Base-by-base conservation (phyloP, 2,888 invertebrate genomes). In the Pomacea canaliculata region DNA sequence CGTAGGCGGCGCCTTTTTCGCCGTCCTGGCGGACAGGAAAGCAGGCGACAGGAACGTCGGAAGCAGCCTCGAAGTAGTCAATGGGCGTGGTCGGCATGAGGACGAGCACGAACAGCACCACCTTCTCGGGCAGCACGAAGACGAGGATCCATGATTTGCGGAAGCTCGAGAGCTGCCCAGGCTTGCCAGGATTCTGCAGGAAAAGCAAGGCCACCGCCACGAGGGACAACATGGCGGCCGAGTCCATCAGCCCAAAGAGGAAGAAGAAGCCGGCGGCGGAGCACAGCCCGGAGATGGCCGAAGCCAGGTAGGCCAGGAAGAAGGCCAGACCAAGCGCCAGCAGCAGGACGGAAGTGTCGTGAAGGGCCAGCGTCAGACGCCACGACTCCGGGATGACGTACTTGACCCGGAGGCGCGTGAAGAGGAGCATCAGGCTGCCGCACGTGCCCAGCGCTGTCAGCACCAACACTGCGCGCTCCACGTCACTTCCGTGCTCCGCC, bases 121-220 rank as follows among this genome's bases (percentile, higher is more conserved):
- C 27, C 63, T 86, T 83, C 79, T 83, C 83, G 70, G 87, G 87
- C 48, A 84, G 78, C 5, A 86, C 72, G 48, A 87, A 79, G 23
- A 81, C 80, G 10, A 84, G 76, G 37, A 83, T 79, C 56, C 67
- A 60, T 23, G 70, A n/a, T 70, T 79, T 80, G 68, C 71, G 69
- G 78, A 85, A 86, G n/a, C 74, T 81, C 18, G 87, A 84, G 46
- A 85, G 78, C 46, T 84, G 80, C 3, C 84, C 79, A n/a, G 86
- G 80, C 76, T 86, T 86, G 67, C 85, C 83, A 18, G 88, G 88
- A 72, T 86, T 84, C 77, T 86, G 86, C 49, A 88, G 81, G 19
- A 83, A 79, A 8, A 86, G 75, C 51, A 87, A 72, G 67, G 85
- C 85, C 49, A 87, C 77, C 51, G 81, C 83, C 12, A 84, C 83